Conservation (phyloP, 1,140 invertebrate genomes). For the Eulimnadia texana region DNA sequence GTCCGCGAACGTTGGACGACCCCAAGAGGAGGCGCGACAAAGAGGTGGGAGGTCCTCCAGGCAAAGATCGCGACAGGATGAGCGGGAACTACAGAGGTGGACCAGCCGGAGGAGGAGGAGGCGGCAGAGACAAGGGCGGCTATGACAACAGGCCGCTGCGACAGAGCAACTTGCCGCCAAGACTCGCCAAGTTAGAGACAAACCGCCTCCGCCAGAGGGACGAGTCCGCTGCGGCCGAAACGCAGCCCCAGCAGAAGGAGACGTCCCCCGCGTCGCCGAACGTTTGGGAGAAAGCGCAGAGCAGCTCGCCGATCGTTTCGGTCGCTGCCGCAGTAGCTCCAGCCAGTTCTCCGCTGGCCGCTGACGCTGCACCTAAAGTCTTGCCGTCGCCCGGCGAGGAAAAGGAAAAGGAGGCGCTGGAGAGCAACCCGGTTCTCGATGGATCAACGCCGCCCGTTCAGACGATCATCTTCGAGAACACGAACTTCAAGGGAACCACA, state of each 20-base stretch:
- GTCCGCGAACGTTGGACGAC: too few relatives aligned
- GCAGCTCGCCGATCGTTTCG: conserved; percentile 33
- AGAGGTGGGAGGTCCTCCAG: not conserved
- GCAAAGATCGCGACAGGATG: conserved; percentile 27
- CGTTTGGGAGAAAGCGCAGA: conserved; percentile 74
- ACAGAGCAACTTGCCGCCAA: conserved; percentile 49
- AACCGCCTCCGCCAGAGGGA: conserved; percentile 1
- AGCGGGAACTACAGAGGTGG: conserved; percentile 19
- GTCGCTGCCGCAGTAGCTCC: not conserved
- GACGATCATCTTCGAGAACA: conserved; percentile 84
- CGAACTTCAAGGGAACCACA: conserved; percentile 58
- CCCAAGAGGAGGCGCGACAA: not conserved
- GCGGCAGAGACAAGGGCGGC: conserved; percentile 9
- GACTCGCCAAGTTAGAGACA: conserved; percentile 47
- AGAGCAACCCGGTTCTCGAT: conserved; percentile 37
- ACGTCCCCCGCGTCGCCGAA: conserved; percentile 35
- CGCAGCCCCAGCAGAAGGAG: conserved; percentile 22
- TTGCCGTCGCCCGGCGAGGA: not conserved
- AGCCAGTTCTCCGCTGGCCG: not conserved
- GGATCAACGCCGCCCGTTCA: conserved; percentile 61
- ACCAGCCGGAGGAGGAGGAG: not conserved
- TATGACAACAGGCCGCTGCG: conserved; percentile 38
- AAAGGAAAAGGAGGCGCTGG: conserved; percentile 17
- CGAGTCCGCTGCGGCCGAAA: conserved; percentile 11
- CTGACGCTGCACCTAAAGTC: not conserved